These are phyloP conservation scores for Agapornis roseicollis DNA, from an alignment of 2,113 vertebrate genomes.

Conservation along the genomic window DNA sequence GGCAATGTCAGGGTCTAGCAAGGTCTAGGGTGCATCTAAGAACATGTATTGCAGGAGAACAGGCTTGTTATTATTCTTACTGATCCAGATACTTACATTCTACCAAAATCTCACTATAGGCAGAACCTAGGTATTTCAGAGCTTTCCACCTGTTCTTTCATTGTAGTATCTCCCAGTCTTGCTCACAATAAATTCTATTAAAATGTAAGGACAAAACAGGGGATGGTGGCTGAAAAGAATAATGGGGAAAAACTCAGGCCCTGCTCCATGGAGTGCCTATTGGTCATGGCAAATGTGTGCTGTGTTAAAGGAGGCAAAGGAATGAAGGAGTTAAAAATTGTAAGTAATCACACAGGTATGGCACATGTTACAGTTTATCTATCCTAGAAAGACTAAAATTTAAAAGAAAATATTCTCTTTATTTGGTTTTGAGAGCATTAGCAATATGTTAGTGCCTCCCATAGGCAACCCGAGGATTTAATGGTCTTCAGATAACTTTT, in stretches of 20 bases:
- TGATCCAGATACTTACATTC: background rate
- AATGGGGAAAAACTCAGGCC: background rate
- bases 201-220: background rate
- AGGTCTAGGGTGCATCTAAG: background rate
- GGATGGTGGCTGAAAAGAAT: background rate
- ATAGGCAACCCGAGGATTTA: background rate
- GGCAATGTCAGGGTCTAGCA: accelerated
- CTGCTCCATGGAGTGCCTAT: background rate
- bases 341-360: background rate
- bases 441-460: background rate
- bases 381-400: background rate
- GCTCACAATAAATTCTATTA: background rate
- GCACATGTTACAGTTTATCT: background rate
- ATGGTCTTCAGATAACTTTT: background rate
- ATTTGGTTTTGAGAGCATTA: background rate
- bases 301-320: background rate
- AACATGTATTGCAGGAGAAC: background rate
- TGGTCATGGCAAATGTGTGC: background rate
- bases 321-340: background rate
- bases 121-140: background rate
- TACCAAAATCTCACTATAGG: background rate
- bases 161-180: background rate
- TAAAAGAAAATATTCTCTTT: background rate
- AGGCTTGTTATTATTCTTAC: background rate
- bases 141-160: background rate